phyloP scores from a whole-genome alignment of 2,888 invertebrate genomes.

The Rutpela maculata region DNA sequence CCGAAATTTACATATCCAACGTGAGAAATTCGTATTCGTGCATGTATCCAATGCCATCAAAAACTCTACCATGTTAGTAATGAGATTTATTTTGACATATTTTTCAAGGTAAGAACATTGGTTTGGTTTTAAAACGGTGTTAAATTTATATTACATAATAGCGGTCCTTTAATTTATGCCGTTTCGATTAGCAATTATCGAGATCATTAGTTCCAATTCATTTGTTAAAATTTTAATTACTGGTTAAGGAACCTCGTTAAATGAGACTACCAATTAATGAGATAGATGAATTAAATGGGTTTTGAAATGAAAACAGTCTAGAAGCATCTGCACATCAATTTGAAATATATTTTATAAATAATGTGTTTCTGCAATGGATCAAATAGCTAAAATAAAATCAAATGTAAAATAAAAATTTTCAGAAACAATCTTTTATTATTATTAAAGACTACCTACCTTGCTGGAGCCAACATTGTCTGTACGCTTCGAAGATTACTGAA shows the following conservation, averaged over 20 bases:
- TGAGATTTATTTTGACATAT: conserved; percentile 10
- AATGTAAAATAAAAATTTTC: no score
- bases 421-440: no score
- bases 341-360: background rate
- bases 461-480: no score
- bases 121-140: conserved; percentile 7
- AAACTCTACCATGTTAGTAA: background rate
- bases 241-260: background rate
- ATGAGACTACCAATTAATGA: background rate
- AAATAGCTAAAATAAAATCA: no score
- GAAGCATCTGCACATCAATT: background rate
- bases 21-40: conserved; percentile 38
- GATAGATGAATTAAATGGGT: background rate
- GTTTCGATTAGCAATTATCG: background rate
- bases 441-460: no score
- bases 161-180: conserved; percentile 4
- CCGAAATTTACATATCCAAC: conserved; percentile 44
- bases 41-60: conserved; percentile 14
- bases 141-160: background rate
- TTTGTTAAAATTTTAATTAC: background rate
- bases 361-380: background rate
- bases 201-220: conserved; percentile 4
- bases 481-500: no score
- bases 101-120: conserved; percentile 8
- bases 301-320: background rate